Conservation (phyloP, 2,797 vertebrate genomes). For the Anolis apletophallus region DNA sequence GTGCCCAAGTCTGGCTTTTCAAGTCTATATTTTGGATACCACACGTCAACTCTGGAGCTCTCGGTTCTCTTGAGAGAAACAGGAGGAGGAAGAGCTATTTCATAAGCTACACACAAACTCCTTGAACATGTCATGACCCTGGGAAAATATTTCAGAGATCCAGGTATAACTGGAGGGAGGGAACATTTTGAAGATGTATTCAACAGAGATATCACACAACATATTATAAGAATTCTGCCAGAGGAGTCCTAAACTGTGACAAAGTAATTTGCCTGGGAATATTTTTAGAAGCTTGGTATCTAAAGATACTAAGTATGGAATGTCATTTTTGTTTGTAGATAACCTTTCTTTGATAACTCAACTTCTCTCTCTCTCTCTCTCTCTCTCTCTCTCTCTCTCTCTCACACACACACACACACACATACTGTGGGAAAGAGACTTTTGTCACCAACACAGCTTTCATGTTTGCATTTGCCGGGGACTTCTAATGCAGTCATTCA, state of each 20-base stretch:
- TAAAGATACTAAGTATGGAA: conserved; percentile 50
- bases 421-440: background rate
- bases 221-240: background rate
- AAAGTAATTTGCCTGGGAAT: conserved; percentile 45
- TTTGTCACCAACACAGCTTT: conserved; percentile 34
- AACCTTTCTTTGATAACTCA: conserved; percentile 49
- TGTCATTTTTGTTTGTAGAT: conserved; percentile 40
- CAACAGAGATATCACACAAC: background rate
- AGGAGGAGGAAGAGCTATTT: background rate
- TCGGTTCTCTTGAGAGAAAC: conserved; percentile 40
- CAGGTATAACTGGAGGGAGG: conserved; percentile 21
- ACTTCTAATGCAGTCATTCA: background rate
- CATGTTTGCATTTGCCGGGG: conserved; percentile 18
- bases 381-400: too few species aligned
- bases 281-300: conserved; percentile 50
- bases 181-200: conserved; percentile 51
- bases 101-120: conserved; percentile 20
- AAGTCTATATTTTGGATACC: conserved; percentile 11
- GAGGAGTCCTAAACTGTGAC: conserved; percentile 22
- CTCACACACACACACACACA: background rate
- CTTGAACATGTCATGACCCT: conserved; percentile 20
- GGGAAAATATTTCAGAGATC: conserved; percentile 39
- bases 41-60: conserved; percentile 29
- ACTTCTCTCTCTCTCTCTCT: too few species aligned
- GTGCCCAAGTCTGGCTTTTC: too few species aligned